Conservation (phyloP, 1,140 invertebrate species). For the Cotesia typhae region DNA sequence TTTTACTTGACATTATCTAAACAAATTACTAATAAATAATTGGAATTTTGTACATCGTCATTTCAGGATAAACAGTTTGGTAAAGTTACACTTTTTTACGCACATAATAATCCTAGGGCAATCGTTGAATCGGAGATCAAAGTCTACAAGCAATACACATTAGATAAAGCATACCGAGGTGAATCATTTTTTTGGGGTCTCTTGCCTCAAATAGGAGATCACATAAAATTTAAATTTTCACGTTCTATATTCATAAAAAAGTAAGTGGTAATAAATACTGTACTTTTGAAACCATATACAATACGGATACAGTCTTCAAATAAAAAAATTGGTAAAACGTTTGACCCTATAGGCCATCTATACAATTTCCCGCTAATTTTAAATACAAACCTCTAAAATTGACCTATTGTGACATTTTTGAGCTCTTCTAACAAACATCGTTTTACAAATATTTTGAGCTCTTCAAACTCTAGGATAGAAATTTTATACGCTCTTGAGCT, state of each 20-base stretch:
- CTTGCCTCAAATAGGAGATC: conserved; percentile 84
- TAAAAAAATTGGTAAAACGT: too few species aligned
- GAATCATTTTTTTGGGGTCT: conserved; percentile 94
- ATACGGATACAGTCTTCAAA: too few species aligned
- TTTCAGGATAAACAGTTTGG: conserved; percentile 91
- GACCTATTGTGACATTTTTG: too few species aligned
- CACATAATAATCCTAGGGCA: conserved; percentile 84
- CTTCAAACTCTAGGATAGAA: too few species aligned
- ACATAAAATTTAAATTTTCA: conserved; percentile 83
- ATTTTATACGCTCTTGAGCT: too few species aligned
- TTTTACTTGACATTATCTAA: conserved; percentile 26
- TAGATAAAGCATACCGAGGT: conserved; percentile 86
- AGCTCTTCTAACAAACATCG: too few species aligned
- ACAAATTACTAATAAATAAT: background rate
- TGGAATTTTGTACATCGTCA: conserved; percentile 39
- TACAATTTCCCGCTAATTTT: too few species aligned
- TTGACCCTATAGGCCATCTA: too few species aligned
- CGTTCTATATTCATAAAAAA: conserved; percentile 79
- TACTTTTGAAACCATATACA: too few species aligned
- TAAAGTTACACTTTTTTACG: conserved; percentile 82
- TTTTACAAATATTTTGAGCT: too few species aligned
- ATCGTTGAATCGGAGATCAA: conserved; percentile 80
- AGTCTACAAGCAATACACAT: conserved; percentile 83
- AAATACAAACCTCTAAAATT: too few species aligned
- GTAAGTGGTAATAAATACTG: conserved; percentile 63